These are phyloP conservation scores for Thripadectes ignobilis DNA, from an alignment of 2,797 vertebrate genomes.

Conservation along the genomic window DNA sequence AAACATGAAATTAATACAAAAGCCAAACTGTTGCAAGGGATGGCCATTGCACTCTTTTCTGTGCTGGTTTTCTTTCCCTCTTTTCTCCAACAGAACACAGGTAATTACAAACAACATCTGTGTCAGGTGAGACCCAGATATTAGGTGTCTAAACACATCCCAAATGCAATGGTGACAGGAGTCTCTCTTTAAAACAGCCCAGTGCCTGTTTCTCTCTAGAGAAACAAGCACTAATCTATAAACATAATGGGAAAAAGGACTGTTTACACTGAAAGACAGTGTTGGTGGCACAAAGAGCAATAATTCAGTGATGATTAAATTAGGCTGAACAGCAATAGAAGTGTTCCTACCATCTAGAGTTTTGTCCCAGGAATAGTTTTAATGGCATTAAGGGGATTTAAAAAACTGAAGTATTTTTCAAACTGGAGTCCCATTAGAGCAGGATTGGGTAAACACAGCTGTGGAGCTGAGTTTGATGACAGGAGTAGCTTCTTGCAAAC, in stretches of 20 bases:
- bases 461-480: not conserved
- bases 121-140: not conserved
- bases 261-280: not conserved
- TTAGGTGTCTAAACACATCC: not conserved
- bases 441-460: not conserved
- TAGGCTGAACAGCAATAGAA: not conserved
- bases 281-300: not conserved
- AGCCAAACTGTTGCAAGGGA: not conserved
- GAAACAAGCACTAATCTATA: not conserved
- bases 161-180: not conserved
- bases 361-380: not conserved
- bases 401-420: not conserved
- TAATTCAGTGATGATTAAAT: not conserved
- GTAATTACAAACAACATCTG: not conserved
- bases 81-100: not conserved
- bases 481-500: not conserved
- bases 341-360: not conserved
- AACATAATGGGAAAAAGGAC: accelerated
- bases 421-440: not conserved
- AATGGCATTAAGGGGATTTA: not conserved
- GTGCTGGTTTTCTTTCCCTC: not conserved
- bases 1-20: not conserved
- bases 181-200: not conserved
- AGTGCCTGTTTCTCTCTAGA: not conserved
- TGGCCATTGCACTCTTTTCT: not conserved